Evolutionary conservation across 2,797 vertebrate species (phyloP).

Genomic region (Acrocephalus scirpaceus): DNA sequence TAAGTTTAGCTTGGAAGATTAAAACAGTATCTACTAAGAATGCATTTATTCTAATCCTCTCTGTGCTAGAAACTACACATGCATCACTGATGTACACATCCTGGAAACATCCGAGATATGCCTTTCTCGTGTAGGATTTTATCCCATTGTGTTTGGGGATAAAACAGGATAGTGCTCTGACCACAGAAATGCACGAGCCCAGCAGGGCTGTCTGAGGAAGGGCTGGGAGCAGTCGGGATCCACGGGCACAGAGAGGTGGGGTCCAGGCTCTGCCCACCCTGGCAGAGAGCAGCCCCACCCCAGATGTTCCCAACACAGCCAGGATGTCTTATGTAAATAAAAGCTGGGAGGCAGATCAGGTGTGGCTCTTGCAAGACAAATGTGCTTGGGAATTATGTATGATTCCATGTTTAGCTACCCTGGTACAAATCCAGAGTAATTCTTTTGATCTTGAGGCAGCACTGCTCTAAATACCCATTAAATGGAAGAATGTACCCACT

Average conservation of each 20-base stretch:
- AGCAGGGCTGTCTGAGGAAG: not conserved
- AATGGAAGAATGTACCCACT: not conserved
- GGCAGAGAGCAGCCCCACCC: conserved; percentile 38
- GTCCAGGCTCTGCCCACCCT: conserved; percentile 24
- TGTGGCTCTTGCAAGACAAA: conserved; percentile 63
- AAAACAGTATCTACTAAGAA: conserved; percentile 69
- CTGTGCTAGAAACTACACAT: conserved; percentile 52
- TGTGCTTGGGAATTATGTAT: conserved; percentile 55
- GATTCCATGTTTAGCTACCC: conserved; percentile 51
- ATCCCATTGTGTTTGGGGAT: conserved; percentile 40
- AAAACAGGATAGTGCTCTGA: not conserved
- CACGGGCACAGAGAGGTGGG: not conserved
- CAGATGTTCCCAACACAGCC: conserved; percentile 40
- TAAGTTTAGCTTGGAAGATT: conserved; percentile 75
- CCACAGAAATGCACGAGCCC: not conserved
- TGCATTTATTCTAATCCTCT: conserved; percentile 70
- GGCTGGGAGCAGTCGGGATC: not conserved
- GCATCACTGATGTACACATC: conserved; percentile 26
- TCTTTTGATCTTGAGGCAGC: conserved; percentile 55
- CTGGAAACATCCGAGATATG: conserved; percentile 48
- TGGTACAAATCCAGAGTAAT: conserved; percentile 42
- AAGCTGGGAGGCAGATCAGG: conserved; percentile 63
- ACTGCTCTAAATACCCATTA: conserved; percentile 23
- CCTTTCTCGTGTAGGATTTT: conserved; percentile 22
- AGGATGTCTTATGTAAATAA: conserved; percentile 48